Evolutionary conservation across 1,140 invertebrate species (phyloP), one percentile per base, ranked within the genome.

Genomic region (Agrilus planipennis): DNA sequence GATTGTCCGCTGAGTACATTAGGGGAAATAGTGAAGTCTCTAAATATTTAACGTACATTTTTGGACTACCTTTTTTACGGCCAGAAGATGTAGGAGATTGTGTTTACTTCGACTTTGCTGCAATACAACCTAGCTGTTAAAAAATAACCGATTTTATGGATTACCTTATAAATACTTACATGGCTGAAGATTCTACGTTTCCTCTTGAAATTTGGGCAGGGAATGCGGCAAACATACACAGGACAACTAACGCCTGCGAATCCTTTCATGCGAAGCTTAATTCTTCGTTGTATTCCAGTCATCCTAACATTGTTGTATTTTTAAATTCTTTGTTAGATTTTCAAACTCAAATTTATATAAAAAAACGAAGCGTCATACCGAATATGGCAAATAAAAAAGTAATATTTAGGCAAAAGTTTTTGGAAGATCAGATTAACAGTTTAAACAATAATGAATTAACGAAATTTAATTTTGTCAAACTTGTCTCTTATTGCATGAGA

Each of bases 11-110:
- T 4, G 32, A 34, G 19, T 34, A 7, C n/a, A 3, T 15, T 6
- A 16, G 19, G 15, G 19, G 4, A 16, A 4, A 34, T 34, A 7
- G 2, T 18, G 32, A 34, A 34, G 32, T 25, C 23, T 6, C 6
- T 7, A 25, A 25, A 7, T 25, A n/a, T 10, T 1, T 14, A 19
- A 17, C 18, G 25, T n/a, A 37, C 25, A 37, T 5, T 7, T 21
- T 37, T 7, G 35, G 35, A 6, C 25, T 37, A 23, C 21, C 35
- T 10, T 37, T 23, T 37, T 37, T 23, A 23, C 21, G 22, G 14
- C 35, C 20, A 12, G 35, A 37, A 19, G 35, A 37, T 23, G 35
- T 37, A 19, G 35, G 35, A 16, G 18, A 23, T 37, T 37, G 21
- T 37, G 21, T 37, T 37, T 19, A 19, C 7, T 37, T 37, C 15